Conservation (phyloP, 2,888 invertebrate species). For the Lymantria dispar region DNA sequence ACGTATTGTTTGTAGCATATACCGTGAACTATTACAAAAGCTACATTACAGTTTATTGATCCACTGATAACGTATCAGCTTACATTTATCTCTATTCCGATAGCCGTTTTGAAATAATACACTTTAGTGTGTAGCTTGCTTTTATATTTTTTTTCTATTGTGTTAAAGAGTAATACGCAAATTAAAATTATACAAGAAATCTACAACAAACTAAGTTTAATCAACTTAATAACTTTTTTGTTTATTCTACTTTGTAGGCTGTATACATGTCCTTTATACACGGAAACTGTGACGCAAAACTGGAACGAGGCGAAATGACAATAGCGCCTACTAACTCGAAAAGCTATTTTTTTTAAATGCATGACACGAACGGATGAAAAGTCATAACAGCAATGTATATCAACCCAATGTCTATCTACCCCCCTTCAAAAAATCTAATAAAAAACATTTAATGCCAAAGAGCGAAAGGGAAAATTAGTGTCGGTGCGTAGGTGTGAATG, state of each 20-base stretch:
- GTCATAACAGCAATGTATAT: conserved; percentile 55
- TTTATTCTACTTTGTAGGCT: conserved; percentile 38
- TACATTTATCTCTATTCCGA: conserved; percentile 57
- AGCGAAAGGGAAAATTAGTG: conserved; percentile 34
- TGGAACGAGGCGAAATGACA: conserved; percentile 55
- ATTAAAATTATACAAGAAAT: conserved; percentile 4
- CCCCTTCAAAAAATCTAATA: conserved; percentile 55
- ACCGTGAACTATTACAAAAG: conserved; percentile 41
- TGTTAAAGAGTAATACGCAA: conserved; percentile 11
- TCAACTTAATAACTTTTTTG: conserved; percentile 48
- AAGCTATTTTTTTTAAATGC: conserved; percentile 62
- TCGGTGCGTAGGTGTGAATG: conserved; percentile 45
- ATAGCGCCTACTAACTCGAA: conserved; percentile 51
- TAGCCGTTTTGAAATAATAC: conserved; percentile 31
- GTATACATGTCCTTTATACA: conserved; percentile 30
- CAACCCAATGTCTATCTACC: conserved; percentile 58
- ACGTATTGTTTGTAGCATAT: conserved; percentile 26
- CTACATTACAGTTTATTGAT: conserved; percentile 68
- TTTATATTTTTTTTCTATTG: conserved; percentile 14
- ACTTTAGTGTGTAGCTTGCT: conserved; percentile 25
- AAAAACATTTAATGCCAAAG: conserved; percentile 59
- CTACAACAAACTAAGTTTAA: conserved; percentile 36
- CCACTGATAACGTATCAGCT: conserved; percentile 68
- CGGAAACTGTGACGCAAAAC: conserved; percentile 45
- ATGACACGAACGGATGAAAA: conserved; percentile 54